phyloP scores from a whole-genome alignment of 2,888 invertebrate genomes.

The Portevinia maculata region DNA sequence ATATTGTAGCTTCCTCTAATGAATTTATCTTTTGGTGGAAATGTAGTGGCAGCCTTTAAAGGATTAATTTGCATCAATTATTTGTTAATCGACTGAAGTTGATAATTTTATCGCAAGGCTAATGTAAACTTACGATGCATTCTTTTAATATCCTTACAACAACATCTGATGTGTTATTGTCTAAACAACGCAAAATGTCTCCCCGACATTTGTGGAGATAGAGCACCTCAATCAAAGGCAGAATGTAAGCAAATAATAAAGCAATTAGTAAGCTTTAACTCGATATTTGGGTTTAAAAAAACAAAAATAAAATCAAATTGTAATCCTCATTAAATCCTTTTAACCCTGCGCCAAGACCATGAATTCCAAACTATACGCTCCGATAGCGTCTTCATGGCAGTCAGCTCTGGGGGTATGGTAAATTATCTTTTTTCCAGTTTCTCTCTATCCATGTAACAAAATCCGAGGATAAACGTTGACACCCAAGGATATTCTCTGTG shows the following conservation, averaged over 20 bases:
- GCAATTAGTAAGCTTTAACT: background rate
- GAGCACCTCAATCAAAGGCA: too few relatives aligned
- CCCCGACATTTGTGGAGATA: too few relatives aligned
- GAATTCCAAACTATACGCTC: slow-evolving; percentile 31
- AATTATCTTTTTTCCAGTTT: slow-evolving; percentile 41
- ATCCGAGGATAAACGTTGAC: slow-evolving; percentile 33
- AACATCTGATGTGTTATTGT: too few relatives aligned
- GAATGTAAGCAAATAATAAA: background rate
- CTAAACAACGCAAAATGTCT: too few relatives aligned
- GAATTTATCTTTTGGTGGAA: too few relatives aligned
- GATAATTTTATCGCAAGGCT: too few relatives aligned
- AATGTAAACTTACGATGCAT: too few relatives aligned
- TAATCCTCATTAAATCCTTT: slow-evolving; percentile 65
- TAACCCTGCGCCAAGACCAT: slow-evolving; percentile 56
- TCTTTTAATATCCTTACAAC: too few relatives aligned
- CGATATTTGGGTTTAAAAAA: background rate
- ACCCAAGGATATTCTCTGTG: slow-evolving; percentile 60
- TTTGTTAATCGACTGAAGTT: too few relatives aligned
- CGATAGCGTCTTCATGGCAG: slow-evolving; percentile 41
- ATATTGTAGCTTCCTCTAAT: too few relatives aligned
- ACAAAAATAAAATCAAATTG: background rate
- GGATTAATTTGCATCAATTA: too few relatives aligned
- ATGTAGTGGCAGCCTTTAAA: too few relatives aligned
- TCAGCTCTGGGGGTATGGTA: slow-evolving; percentile 55
- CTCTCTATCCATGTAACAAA: slow-evolving; percentile 40